Percentiles rank a stretch among this genome's conserved stretches.
phyloP scores from a whole-genome alignment of 2,113 vertebrate species.

The Capreolus pygargus region DNA sequence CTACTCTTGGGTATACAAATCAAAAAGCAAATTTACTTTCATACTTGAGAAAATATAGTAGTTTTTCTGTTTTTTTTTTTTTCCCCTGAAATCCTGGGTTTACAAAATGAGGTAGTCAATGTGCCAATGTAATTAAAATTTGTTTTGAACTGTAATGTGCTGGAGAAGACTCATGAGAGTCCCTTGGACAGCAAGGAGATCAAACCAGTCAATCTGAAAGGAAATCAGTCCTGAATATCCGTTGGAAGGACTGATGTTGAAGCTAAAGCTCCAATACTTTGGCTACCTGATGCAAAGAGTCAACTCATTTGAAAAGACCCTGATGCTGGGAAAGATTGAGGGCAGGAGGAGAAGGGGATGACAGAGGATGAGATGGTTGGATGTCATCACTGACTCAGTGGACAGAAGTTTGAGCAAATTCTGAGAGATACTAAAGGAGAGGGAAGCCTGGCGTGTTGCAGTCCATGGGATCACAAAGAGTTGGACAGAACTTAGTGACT shows the following conservation, averaged over 20 bases:
- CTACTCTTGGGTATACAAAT: not conserved
- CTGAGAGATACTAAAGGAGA: not conserved
- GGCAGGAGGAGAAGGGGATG: not conserved
- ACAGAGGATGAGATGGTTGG: not conserved
- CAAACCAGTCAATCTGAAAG: not conserved
- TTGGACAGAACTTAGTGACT: not conserved
- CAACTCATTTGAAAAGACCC: not conserved
- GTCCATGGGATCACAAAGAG: not conserved
- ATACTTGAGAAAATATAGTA: not conserved
- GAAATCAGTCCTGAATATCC: not conserved
- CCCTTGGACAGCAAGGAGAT: not conserved
- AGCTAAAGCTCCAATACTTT: not conserved
- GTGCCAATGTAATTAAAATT: not conserved
- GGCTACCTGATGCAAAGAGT: not conserved
- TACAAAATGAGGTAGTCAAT: not conserved
- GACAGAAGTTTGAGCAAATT: not conserved
- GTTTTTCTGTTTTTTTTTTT: not conserved
- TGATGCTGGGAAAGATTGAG: not conserved
- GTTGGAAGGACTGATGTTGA: not conserved
- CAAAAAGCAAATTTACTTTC: constrained; percentile 1
- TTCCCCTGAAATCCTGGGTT: not conserved
- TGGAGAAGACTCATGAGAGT: not conserved
- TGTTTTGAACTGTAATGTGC: not conserved
- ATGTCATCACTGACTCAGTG: not conserved
- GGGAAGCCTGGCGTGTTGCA: not conserved